These are phyloP conservation scores for Helicoverpa assulta DNA, from an alignment of 2,888 invertebrate genomes.

Conservation along the genomic window DNA sequence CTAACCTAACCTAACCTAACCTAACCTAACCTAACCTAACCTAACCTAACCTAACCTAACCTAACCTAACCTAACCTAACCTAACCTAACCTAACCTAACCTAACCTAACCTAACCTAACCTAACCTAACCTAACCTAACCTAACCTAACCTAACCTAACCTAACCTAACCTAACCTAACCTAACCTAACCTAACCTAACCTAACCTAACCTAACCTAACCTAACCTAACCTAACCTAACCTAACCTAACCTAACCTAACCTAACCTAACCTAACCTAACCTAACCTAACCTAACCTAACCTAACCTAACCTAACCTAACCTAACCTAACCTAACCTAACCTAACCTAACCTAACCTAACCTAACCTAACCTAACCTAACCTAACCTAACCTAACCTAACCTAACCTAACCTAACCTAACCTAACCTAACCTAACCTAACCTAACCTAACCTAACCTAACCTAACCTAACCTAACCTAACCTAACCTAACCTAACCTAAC, in stretches of 20 bases:
- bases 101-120: constrained; percentile 23
- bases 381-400: constrained; percentile 16
- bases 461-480: constrained; percentile 16
- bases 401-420: constrained; percentile 16
- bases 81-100: constrained; percentile 23
- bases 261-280: constrained; percentile 16
- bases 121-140: constrained; percentile 21
- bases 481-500: constrained; percentile 16
- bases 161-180: constrained; percentile 35
- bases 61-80: constrained; percentile 23
- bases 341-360: constrained; percentile 16
- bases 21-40: constrained; percentile 23
- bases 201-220: constrained; percentile 16
- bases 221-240: constrained; percentile 16
- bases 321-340: constrained; percentile 16
- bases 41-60: constrained; percentile 23
- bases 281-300: constrained; percentile 16
- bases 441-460: constrained; percentile 17
- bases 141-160: constrained; percentile 12
- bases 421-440: constrained; percentile 16
- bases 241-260: constrained; percentile 16
- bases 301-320: constrained; percentile 16
- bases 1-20: constrained; percentile 32
- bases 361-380: constrained; percentile 12
- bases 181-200: constrained; percentile 31